Conservation (phyloP, 2,113 vertebrate species). For the Neogobius melanostomus region DNA sequence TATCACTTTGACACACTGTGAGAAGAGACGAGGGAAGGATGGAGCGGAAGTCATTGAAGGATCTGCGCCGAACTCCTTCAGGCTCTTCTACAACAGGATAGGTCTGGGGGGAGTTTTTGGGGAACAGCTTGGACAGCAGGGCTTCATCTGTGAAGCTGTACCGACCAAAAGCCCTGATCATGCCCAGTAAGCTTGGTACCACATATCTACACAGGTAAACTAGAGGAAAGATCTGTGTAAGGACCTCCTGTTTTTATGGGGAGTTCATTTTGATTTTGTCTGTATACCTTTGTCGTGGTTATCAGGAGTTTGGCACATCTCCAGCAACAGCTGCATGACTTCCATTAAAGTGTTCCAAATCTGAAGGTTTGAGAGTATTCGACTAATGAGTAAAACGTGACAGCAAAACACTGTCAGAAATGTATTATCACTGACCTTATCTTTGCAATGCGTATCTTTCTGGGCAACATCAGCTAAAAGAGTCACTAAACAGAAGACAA, state of each 20-base stretch:
- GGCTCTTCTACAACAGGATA: conserved; percentile 81
- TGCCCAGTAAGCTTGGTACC: conserved; percentile 88
- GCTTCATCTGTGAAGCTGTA: conserved; percentile 89
- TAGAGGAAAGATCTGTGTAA: conserved; percentile 47
- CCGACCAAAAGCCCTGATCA: conserved; percentile 90
- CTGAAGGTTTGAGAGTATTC: conserved; percentile 60
- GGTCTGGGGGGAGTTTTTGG: conserved; percentile 79
- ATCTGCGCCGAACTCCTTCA: conserved; percentile 87
- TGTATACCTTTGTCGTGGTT: conserved; percentile 90
- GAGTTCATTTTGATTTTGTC: not conserved
- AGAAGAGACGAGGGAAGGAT: conserved; percentile 92
- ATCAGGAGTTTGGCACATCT: conserved; percentile 89
- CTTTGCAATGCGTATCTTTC: conserved; percentile 65
- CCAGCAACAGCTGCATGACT: conserved; percentile 86
- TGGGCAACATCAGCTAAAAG: conserved; percentile 90
- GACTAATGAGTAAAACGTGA: conserved; percentile 6
- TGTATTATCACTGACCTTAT: conserved; percentile 55
- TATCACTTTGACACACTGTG: conserved; percentile 86
- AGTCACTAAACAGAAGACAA: conserved; percentile 94
- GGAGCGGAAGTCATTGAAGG: conserved; percentile 95
- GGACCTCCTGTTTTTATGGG: not conserved
- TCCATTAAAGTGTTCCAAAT: conserved; percentile 87
- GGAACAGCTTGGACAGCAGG: conserved; percentile 91
- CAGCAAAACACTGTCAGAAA: not conserved
- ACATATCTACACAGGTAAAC: conserved; percentile 91